Conservation (phyloP, 2,113 vertebrate species). For the Colinus virginianus region DNA sequence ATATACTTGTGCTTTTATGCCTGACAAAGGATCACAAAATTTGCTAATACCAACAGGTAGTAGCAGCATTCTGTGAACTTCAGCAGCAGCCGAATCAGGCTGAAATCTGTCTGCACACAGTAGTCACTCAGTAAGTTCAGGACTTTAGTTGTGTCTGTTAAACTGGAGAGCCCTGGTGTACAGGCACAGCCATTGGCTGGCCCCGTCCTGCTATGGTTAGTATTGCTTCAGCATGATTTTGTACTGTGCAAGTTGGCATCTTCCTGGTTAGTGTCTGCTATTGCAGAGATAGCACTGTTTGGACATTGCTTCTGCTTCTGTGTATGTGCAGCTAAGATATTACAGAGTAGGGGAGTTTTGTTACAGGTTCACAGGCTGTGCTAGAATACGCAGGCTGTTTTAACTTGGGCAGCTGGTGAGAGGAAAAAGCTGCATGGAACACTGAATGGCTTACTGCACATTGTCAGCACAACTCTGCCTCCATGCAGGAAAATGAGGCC, state of each 20-base stretch:
- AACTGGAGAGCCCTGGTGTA: rapidly evolving
- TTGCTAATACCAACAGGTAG: neutral
- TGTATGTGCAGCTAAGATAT: rapidly evolving
- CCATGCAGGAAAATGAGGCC: rapidly evolving
- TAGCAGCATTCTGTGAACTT: neutral
- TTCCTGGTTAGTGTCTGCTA: rapidly evolving
- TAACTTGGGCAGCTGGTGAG: neutral
- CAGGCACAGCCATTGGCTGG: rapidly evolving
- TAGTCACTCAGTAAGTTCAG: neutral
- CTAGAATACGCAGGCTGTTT: rapidly evolving
- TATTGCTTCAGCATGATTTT: rapidly evolving
- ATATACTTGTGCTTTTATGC: rapidly evolving
- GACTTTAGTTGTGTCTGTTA: rapidly evolving
- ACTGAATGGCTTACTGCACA: rapidly evolving
- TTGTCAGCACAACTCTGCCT: rapidly evolving
- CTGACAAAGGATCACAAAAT: neutral
- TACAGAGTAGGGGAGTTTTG: rapidly evolving
- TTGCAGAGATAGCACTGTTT: rapidly evolving
- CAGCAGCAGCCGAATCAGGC: neutral
- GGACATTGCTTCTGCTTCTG: rapidly evolving
- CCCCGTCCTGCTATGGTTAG: neutral
- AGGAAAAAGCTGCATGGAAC: neutral
- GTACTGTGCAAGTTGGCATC: rapidly evolving
- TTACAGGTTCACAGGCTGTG: rapidly evolving
- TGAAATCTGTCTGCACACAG: neutral